Evolutionary conservation across 2,797 vertebrate species (phyloP), one percentile per base, ranked within the genome.

Genomic region (Chaetodon trifasciatus): DNA sequence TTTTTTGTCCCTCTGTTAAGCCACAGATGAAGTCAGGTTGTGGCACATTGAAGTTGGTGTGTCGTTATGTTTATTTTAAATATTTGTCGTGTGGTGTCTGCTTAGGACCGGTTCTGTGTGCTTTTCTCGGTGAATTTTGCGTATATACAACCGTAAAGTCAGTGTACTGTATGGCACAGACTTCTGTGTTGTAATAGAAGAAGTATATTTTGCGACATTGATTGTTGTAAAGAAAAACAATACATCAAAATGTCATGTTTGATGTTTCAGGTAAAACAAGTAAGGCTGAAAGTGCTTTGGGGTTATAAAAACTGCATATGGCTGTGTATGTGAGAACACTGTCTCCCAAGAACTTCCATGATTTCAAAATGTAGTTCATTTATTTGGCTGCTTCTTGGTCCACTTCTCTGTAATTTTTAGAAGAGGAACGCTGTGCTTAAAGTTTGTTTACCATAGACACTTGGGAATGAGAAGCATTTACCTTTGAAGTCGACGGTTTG

Each of bases 381-480:
- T 37, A 3, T 71, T 55, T 32, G 6, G 49, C 44, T 70, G 50
- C 68, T 80, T 78, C 15, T 63, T 15, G 28, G 32, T 55, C 40
- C 9, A 28, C 23, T 55, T 17, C 28, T 53, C 42, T 65, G 24
- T 21, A 62, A 12, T 78, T 69, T 71, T 24, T 61, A 66, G 46
- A 80, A 69, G 46, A 80, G 57, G 40, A 82, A 75, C 63, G 60
- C 2, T 60, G 9, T 40, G 17, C 19, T 39, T 4, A 3, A 65
- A n/a, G 12, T 68, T 3, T 32, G 32, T 46, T 35, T 70, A 69
- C 65, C 8, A 61, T 28, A 10, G 28, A 58, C 12, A n/a, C 23
- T 57, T 65, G 6, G 15, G 9, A 62, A 47, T 56, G 49, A 56
- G 3, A 47, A 24, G 15, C 0, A 4, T 52, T 62, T 10, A 47